Conservation (phyloP, 2,113 vertebrate species). For the Calidris pygmaea region DNA sequence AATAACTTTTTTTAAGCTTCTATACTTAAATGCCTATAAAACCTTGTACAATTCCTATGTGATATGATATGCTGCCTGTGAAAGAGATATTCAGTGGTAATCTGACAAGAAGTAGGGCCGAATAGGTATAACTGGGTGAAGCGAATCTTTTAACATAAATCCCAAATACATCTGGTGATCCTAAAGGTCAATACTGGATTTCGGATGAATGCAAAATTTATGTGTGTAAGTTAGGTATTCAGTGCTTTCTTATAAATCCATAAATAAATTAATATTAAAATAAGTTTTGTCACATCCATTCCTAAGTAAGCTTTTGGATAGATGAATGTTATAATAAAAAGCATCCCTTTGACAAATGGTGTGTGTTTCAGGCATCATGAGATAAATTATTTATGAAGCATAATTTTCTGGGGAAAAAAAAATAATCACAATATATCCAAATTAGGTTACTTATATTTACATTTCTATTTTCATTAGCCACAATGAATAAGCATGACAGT, state of each 20-base stretch:
- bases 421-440: not conserved
- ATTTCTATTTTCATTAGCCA: not conserved
- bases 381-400: not conserved
- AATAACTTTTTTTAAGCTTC: not conserved
- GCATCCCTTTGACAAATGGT: not conserved
- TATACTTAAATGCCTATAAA: not conserved
- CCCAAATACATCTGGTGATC: not conserved
- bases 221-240: not conserved
- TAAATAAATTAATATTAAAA: slow-evolving; percentile 2
- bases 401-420: not conserved
- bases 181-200: not conserved
- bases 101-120: not conserved
- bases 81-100: not conserved
- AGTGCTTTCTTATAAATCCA: not conserved
- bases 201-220: not conserved
- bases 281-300: not conserved
- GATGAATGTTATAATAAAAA: not conserved
- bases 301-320: not conserved
- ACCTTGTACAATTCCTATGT: not conserved
- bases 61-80: not conserved
- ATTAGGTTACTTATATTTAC: not conserved
- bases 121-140: not conserved
- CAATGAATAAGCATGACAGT: not conserved
- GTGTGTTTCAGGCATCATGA: not conserved
- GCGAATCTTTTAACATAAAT: not conserved